Evolutionary conservation across 1,140 invertebrate genomes (phyloP).

Genomic region (Uloborus diversus): DNA sequence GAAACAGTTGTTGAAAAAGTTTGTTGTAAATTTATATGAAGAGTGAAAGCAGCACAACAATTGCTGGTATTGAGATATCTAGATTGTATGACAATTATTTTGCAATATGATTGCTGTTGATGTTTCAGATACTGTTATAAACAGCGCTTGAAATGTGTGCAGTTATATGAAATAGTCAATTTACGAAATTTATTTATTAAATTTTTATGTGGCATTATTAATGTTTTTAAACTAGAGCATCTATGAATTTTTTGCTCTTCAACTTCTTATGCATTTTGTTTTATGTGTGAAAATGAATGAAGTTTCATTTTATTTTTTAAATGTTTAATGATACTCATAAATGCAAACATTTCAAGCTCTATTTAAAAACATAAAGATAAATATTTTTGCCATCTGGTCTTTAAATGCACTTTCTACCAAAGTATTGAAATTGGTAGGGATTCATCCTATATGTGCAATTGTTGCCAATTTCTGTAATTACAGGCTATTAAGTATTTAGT

Average conservation of each 20-base stretch:
- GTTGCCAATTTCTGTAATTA: conserved; percentile 25
- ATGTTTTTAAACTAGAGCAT: background rate
- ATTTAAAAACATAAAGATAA: conserved; percentile 42
- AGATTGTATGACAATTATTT: conserved; percentile 49
- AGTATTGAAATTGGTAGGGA: conserved; percentile 36
- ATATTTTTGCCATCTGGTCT: conserved; percentile 54
- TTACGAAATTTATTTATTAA: background rate
- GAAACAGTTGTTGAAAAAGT: conserved; percentile 27
- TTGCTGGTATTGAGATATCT: conserved; percentile 39
- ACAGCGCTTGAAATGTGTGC: conserved; percentile 33
- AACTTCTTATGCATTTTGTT: background rate
- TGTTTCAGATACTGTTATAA: conserved; percentile 38
- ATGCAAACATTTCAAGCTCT: conserved; percentile 25
- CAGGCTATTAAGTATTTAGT: conserved; percentile 29
- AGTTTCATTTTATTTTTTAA: background rate
- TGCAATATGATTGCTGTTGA: conserved; percentile 46
- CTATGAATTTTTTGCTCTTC: background rate
- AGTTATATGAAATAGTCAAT: background rate
- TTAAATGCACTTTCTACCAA: conserved; percentile 54
- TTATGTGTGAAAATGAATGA: background rate
- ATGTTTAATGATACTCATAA: background rate
- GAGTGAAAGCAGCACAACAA: conserved; percentile 9
- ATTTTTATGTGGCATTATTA: background rate
- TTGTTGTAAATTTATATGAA: conserved; percentile 5
- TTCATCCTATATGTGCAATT: conserved; percentile 39